phyloP scores from a whole-genome alignment of 2,888 invertebrate genomes.

The Chrysolina oricalcia region DNA sequence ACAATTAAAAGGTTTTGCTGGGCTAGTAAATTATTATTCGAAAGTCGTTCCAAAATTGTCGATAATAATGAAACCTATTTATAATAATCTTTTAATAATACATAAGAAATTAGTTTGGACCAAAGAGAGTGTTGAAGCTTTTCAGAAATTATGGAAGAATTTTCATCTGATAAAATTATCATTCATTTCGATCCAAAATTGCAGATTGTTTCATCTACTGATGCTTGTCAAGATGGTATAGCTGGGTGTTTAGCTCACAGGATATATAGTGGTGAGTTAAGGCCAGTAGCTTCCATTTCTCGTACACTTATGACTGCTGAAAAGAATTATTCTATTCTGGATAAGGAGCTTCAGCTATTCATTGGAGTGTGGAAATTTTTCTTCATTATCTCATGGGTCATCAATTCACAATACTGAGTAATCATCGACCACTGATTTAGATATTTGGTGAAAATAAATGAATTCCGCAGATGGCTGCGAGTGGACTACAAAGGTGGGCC shows the following conservation, averaged over 20 bases:
- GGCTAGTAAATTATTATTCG: slow-evolving; percentile 46
- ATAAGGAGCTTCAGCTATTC: too few relatives aligned
- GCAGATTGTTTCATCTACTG: slow-evolving; percentile 42
- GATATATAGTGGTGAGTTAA: too few relatives aligned
- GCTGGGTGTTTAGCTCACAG: slow-evolving; percentile 28
- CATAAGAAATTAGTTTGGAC: slow-evolving; percentile 45
- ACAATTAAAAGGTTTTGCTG: slow-evolving; percentile 37
- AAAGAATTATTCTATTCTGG: slow-evolving; percentile 21
- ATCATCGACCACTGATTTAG: slow-evolving; percentile 41
- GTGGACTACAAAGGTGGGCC: slow-evolving; percentile 44
- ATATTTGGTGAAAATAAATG: slow-evolving; percentile 38
- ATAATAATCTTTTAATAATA: slow-evolving; percentile 46
- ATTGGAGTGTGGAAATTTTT: slow-evolving; percentile 32
- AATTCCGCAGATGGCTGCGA: too few relatives aligned
- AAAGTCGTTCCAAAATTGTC: slow-evolving; percentile 44
- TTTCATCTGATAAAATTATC: slow-evolving; percentile 44
- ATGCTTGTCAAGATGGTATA: slow-evolving; percentile 40
- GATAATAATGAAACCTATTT: slow-evolving; percentile 39
- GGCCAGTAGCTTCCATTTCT: slow-evolving; percentile 34
- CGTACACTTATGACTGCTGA: slow-evolving; percentile 28
- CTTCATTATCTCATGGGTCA: slow-evolving; percentile 35
- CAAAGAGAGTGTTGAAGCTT: slow-evolving; percentile 44
- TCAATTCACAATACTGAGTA: slow-evolving; percentile 35
- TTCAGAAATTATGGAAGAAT: slow-evolving; percentile 39
- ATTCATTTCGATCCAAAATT: slow-evolving; percentile 49